These are phyloP conservation scores for Cacatua alba DNA, from an alignment of 2,113 vertebrate species.

Conservation along the genomic window DNA sequence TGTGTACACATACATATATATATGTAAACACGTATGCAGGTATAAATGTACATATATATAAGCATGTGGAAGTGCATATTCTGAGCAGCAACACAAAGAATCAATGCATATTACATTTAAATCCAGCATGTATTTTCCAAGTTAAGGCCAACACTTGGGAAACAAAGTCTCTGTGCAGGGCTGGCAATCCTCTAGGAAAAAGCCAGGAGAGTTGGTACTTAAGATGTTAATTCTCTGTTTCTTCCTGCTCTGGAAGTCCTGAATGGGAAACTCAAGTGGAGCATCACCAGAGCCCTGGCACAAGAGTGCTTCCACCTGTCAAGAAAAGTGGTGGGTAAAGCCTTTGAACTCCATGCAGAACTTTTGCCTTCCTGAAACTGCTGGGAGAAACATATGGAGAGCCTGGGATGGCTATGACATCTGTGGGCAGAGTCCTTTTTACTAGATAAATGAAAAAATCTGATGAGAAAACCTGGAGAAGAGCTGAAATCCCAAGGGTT, in stretches of 20 bases:
- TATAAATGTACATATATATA: neutral
- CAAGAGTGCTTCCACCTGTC: accelerated
- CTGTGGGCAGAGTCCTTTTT: neutral
- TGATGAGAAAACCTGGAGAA: neutral
- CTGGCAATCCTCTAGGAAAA: neutral
- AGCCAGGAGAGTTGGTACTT: neutral
- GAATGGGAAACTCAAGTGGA: neutral
- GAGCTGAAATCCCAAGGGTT: neutral
- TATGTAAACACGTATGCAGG: neutral
- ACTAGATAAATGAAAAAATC: neutral
- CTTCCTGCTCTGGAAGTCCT: neutral
- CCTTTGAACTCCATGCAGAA: neutral
- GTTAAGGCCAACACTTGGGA: neutral
- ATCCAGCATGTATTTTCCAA: neutral
- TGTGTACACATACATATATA: neutral
- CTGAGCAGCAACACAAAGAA: neutral
- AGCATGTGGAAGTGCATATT: neutral
- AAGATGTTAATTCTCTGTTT: neutral
- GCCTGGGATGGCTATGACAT: neutral
- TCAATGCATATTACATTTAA: neutral
- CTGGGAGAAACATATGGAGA: neutral
- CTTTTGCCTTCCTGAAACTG: neutral
- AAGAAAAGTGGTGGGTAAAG: neutral
- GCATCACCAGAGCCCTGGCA: neutral
- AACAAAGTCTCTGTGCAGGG: neutral